Evolutionary conservation across 2,888 invertebrate species (phyloP), one percentile per base, ranked within the genome.

Genomic region (Phymatocera aterrima): DNA sequence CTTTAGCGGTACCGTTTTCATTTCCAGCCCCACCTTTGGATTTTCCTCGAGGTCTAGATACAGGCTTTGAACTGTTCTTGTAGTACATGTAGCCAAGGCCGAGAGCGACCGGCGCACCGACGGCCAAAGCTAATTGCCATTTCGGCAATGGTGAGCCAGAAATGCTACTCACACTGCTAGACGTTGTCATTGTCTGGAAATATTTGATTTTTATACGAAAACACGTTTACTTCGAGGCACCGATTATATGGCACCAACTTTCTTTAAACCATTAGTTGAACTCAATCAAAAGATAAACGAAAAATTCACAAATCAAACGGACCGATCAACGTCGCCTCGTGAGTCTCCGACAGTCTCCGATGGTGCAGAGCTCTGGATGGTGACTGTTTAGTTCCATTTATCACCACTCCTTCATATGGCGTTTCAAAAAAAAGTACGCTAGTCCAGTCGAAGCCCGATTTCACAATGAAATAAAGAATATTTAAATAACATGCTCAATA

Each of bases 111-210:
- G 97, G 96, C 82, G 97, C 95, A 84, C 97, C 97, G 82, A 97
- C 93, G 80, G 95, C 94, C 81, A 97, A 92, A 80, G 96, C 97
- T 86, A 97, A 92, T 92, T 97, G 96, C 97, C 97, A 97, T 93
- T 95, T 97, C 84, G 95, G 94, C 91, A 95, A 92, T 77, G 94
- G 92, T 89, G 93, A 92, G 88, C 93, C 84, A 79, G 79, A 57
- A 80, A 84, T 83, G 80, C 85, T 84, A 79, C 85, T 84, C 64
- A 84, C 83, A 79, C 85, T 85, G 79, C 83, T 84, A 80, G 83
- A 81, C 48, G 85, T 84, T 72, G 88, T 81, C 88, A 88, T 88
- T 80, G 77, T 80, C 81, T 51, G 46, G 54, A 37, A 77, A 37
- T 37, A 77, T 61, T 48, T 6, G 8, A 40, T 8, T 28, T 4